Evolutionary conservation across 1,140 invertebrate species (phyloP).

Genomic region (Epicauta chinensis): DNA sequence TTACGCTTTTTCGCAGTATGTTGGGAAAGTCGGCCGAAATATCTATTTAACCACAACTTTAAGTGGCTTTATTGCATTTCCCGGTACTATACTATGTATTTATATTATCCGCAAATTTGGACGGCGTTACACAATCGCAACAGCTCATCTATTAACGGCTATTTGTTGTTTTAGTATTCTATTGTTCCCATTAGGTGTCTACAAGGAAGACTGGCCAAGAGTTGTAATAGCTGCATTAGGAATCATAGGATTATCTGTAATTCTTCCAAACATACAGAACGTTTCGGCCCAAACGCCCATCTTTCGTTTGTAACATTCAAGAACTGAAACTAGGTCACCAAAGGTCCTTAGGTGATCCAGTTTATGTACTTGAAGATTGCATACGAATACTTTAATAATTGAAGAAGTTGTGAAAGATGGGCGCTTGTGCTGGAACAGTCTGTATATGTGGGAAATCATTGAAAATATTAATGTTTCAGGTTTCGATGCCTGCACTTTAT

Average conservation of each 20-base stretch:
- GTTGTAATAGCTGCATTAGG: conserved; percentile 56
- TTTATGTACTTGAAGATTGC: too few relatives aligned
- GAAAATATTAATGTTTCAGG: conserved; percentile 15
- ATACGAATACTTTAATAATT: too few relatives aligned
- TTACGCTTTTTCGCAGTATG: conserved; percentile 67
- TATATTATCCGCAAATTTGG: conserved; percentile 57
- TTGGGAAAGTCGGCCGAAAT: conserved; percentile 60
- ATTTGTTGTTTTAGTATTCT: conserved; percentile 55
- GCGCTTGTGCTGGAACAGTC: too few relatives aligned
- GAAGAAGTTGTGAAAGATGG: too few relatives aligned
- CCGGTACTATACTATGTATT: conserved; percentile 61
- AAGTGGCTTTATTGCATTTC: conserved; percentile 55
- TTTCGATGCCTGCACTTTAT: conserved; percentile 34
- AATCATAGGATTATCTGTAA: conserved; percentile 60
- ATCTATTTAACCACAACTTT: conserved; percentile 65
- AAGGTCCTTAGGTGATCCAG: too few relatives aligned
- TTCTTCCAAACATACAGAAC: background rate
- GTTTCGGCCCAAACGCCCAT: background rate
- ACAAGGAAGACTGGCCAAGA: conserved; percentile 46
- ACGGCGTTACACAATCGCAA: conserved; percentile 54
- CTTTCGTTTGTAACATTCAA: too few relatives aligned
- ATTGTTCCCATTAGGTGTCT: conserved; percentile 40
- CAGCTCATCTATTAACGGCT: conserved; percentile 53
- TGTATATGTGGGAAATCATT: too few relatives aligned
- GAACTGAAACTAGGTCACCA: too few relatives aligned